Base-by-base conservation (phyloP, 2,797 vertebrate species). In the Sebastes miniatus region DNA sequence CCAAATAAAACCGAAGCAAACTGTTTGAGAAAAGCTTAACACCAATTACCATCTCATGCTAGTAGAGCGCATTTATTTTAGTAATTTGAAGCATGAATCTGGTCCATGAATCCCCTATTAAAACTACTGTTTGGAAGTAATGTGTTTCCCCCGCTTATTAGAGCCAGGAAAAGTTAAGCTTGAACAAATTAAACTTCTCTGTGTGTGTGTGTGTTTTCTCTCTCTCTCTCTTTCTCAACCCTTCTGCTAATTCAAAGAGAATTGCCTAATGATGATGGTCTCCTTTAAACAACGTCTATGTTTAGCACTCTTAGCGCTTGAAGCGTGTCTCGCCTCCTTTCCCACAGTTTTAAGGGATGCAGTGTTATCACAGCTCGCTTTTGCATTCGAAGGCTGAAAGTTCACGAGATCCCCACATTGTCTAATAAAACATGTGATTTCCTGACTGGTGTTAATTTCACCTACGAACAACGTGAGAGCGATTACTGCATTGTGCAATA, bases 161-260 rank as follows among this genome's bases (percentile, higher is more conserved):
- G 7, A 50, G 43, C 16, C 16, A 13, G 29, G 54, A 65, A 76
- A 85, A 80, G 59, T 79, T 47, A 24, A 77, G 36, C 32, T 62
- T 50, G 50, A 76, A 34, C 59, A 77, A 69, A 81, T 77, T 2
- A 43, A 76, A 69, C 34, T 66, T 65, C 2, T 59, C 25, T 66
- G 4, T 59, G 11, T 57, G 50, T 73, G 63, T 39, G 36, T 57
- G 10, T 47, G 9, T 67, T 1, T 14, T 20, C 22, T 27, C 31
- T 54, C n/a, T 47, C n/a, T 20, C 27, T 62, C 27, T 56, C 69
- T 58, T 29, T 39, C n/a, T 18, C 62, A 79, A 13, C 25, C 31
- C 57, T 57, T 64, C 66, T 72, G 67, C 62, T 83, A 58, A 90
- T 77, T 88, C 76, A 87, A 86, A 88, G 87, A 77, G 76, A 83